phyloP scores from a whole-genome alignment of 2,113 vertebrate genomes.

The Ahaetulla prasina region DNA sequence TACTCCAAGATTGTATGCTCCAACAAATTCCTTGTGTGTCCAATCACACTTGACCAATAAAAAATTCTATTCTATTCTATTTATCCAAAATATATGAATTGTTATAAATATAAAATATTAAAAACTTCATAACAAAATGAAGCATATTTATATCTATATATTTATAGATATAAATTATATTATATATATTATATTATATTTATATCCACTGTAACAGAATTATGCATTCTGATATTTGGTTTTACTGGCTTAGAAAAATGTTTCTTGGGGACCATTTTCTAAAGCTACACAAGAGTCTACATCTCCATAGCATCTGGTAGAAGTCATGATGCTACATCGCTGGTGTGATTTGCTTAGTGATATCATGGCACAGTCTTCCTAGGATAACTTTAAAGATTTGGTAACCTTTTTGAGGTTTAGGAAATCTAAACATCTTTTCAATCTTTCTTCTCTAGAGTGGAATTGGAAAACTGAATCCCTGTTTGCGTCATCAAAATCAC shows the following conservation, averaged over 20 bases:
- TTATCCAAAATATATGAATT: neutral
- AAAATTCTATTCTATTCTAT: no score
- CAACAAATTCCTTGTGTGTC: no score
- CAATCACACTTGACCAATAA: no score
- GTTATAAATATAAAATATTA: neutral
- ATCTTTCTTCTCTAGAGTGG: neutral
- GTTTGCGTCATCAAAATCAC: neutral
- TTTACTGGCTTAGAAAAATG: neutral
- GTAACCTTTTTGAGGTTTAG: neutral
- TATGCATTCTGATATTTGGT: neutral
- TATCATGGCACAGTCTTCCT: neutral
- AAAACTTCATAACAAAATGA: neutral
- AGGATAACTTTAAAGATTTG: neutral
- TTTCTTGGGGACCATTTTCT: neutral
- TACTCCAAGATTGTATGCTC: no score
- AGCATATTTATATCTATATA: no score
- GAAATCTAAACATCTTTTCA: neutral
- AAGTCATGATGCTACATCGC: neutral
- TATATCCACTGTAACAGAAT: neutral
- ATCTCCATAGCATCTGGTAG: neutral
- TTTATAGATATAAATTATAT: no score
- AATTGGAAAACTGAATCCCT: neutral
- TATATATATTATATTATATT: no score
- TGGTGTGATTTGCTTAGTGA: neutral
- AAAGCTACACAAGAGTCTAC: neutral